Percentiles rank a stretch among this genome's conserved stretches.
phyloP scores from a whole-genome alignment of 2,113 vertebrate genomes.

The Oophaga pumilio region DNA sequence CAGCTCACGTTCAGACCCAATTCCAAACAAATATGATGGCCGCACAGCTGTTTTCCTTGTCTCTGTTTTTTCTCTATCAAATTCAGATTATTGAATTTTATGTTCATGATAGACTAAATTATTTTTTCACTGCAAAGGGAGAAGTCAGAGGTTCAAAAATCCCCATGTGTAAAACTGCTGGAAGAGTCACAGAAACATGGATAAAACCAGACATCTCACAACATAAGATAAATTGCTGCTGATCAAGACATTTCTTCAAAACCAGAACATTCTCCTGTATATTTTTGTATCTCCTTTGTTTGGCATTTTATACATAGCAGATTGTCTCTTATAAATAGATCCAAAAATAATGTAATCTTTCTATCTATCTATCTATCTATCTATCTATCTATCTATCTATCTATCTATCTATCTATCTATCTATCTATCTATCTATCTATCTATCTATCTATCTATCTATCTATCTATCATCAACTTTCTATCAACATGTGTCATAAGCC shows the following conservation, averaged over 20 bases:
- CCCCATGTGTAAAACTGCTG: conserved; percentile 20
- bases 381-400: neutral
- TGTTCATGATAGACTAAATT: conserved; percentile 36
- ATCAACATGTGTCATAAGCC: no score
- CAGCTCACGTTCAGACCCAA: conserved; percentile 11
- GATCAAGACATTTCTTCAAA: neutral
- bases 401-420: neutral
- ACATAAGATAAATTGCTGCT: neutral
- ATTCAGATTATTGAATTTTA: conserved; percentile 44
- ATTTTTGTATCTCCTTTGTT: neutral
- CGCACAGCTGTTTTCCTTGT: conserved; percentile 13
- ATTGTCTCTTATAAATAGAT: no score
- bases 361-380: neutral
- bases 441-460: neutral
- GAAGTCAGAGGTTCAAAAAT: conserved; percentile 24
- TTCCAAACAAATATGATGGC: conserved; percentile 22
- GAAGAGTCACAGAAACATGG: neutral
- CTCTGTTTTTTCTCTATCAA: conserved; percentile 38
- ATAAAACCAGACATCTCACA: conserved; percentile 17
- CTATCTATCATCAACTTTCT: no score
- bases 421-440: neutral
- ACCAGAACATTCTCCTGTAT: neutral
- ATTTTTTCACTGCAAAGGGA: conserved; percentile 6
- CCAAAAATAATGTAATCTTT: no score
- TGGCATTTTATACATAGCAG: neutral